A percentile compares a stretch with the other conserved stretches of the same genome.
Conservation (phyloP, 2,113 vertebrate species). For the Pao palembangensis region DNA sequence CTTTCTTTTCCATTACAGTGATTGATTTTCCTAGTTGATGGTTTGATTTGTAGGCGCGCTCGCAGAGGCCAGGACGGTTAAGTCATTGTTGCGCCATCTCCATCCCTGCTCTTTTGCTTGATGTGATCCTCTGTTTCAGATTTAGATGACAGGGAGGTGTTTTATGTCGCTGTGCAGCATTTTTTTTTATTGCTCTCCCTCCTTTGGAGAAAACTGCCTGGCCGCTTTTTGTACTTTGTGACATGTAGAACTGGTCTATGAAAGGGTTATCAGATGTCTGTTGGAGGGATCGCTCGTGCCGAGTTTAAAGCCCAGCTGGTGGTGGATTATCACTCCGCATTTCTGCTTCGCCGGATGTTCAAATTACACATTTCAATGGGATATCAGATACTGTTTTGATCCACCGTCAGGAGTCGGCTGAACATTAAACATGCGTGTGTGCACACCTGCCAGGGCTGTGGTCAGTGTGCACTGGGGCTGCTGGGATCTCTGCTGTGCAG, state of each 20-base stretch:
- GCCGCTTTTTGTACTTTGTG: neutral
- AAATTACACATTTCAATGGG: neutral
- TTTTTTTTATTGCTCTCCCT: too few relatives aligned
- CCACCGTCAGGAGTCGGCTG: neutral
- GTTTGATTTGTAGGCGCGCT: constrained; percentile 23
- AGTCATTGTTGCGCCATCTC: neutral
- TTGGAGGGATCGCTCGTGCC: constrained; percentile 37
- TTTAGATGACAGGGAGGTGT: neutral
- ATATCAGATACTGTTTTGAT: neutral
- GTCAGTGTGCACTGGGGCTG: constrained; percentile 15
- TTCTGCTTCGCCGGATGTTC: neutral
- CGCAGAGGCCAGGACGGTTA: neutral
- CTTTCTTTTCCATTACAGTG: neutral
- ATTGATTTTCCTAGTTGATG: constrained; percentile 31
- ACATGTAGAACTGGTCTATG: neutral
- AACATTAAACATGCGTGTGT: neutral
- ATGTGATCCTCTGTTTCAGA: constrained; percentile 4
- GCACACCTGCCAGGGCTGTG: neutral
- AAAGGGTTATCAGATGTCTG: constrained; percentile 27
- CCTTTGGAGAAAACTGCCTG: neutral
- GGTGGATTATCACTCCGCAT: neutral
- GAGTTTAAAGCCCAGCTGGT: constrained; percentile 31
- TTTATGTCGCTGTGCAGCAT: neutral
- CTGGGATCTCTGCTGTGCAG: constrained; percentile 12
- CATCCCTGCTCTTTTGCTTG: constrained; percentile 3